phyloP scores from a whole-genome alignment of 2,797 vertebrate species.

The Pangasius sanitwongsei region DNA sequence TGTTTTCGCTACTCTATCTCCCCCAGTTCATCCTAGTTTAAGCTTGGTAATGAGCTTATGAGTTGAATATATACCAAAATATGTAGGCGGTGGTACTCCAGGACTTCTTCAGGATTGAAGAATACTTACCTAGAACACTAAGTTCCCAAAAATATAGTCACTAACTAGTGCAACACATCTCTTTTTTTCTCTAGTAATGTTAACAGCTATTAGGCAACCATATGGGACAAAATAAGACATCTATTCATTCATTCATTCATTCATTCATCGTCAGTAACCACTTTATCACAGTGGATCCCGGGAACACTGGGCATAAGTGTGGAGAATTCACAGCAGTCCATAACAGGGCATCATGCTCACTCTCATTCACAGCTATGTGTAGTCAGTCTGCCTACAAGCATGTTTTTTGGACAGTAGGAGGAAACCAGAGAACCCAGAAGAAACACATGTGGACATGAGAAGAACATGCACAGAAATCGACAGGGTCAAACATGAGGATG shows the following conservation, averaged over 20 bases:
- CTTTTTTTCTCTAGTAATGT: not conserved
- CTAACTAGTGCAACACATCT: not conserved
- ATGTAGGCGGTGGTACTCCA: not conserved
- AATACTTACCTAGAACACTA: not conserved
- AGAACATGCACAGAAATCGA: not conserved
- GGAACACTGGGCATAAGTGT: not conserved
- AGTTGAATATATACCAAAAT: not conserved
- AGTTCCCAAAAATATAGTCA: not conserved
- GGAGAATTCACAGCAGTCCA: not conserved
- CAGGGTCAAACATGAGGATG: not conserved
- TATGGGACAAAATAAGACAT: not conserved
- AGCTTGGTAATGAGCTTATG: not conserved
- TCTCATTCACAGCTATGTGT: not conserved
- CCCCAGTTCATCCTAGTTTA: not conserved
- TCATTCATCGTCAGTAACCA: not conserved
- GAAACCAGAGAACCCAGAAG: not conserved
- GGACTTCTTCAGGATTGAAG: not conserved
- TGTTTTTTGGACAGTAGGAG: not conserved
- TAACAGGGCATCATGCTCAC: not conserved
- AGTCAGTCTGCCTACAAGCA: not conserved
- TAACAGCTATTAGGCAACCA: not conserved
- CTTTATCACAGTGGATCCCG: not conserved
- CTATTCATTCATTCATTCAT: not conserved
- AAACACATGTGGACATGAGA: not conserved
- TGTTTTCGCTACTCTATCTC: not conserved